Percentiles rank a stretch among this genome's conserved stretches.
phyloP scores from a whole-genome alignment of 2,113 vertebrate species.

The Rhinopomastus cyanomelas region DNA sequence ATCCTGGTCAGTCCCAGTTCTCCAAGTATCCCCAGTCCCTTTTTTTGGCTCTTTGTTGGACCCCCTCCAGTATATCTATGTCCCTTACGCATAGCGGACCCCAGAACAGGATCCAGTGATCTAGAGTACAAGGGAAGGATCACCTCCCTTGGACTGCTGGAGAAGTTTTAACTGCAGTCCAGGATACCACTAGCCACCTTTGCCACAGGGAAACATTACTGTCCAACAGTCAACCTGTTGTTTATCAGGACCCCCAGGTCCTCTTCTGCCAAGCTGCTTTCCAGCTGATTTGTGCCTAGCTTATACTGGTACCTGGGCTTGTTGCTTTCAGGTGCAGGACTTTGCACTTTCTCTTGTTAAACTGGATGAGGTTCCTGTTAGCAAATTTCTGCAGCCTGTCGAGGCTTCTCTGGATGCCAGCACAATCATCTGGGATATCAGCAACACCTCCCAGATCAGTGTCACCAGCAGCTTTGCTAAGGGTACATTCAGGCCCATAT shows the following conservation, averaged over 20 bases:
- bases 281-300: neutral
- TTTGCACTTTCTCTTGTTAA: neutral
- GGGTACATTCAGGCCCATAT: too few species aligned
- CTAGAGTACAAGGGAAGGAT: neutral
- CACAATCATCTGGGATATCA: rapidly evolving
- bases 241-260: neutral
- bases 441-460: neutral
- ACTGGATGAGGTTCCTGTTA: neutral
- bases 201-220: neutral
- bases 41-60: neutral
- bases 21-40: too few species aligned
- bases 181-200: neutral
- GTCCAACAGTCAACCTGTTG: neutral
- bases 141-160: neutral
- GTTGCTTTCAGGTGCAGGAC: neutral
- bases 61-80: neutral
- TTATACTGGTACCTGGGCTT: neutral
- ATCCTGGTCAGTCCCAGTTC: too few species aligned
- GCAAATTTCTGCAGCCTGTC: neutral
- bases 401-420: neutral
- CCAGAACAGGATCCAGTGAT: neutral
- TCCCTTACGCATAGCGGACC: neutral
- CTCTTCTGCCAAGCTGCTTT: neutral
- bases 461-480: neutral
- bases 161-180: neutral